phyloP scores from a whole-genome alignment of 2,888 invertebrate species.

The Helicoverpa assulta region DNA sequence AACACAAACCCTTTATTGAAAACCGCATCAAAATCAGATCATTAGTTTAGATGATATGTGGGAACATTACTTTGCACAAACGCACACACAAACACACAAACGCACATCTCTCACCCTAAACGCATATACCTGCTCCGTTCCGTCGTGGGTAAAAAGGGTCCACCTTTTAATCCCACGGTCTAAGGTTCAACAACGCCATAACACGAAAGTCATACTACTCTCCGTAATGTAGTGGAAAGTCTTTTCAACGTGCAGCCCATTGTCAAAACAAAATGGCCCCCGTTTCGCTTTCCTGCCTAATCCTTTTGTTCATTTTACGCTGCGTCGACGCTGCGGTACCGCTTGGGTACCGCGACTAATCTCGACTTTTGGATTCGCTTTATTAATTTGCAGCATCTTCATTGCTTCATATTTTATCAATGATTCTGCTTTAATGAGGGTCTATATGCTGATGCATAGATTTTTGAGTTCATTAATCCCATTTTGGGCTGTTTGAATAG shows the following conservation, averaged over 20 bases:
- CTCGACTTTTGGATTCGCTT: not conserved
- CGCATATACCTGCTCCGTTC: too few relatives aligned
- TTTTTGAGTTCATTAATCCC: too few relatives aligned
- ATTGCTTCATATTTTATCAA: not conserved
- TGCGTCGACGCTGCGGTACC: not conserved
- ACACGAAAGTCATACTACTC: conserved; percentile 12
- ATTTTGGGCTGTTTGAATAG: too few relatives aligned
- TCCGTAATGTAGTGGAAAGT: conserved; percentile 39
- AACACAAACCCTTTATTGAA: too few relatives aligned
- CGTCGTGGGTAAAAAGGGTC: too few relatives aligned
- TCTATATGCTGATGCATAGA: too few relatives aligned
- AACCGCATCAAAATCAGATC: too few relatives aligned
- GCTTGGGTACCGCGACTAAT: not conserved
- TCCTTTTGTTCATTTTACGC: conserved; percentile 44
- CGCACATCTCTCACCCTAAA: too few relatives aligned
- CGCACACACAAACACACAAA: too few relatives aligned
- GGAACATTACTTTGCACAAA: too few relatives aligned
- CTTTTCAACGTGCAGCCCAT: conserved; percentile 43
- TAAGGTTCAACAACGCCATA: conserved; percentile 3
- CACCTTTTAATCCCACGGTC: not conserved
- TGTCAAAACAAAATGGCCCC: conserved; percentile 45
- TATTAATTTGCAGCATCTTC: not conserved
- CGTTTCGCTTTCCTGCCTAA: conserved; percentile 55
- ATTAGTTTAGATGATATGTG: too few relatives aligned
- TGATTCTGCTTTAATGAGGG: too few relatives aligned